A percentile compares a stretch with the other conserved stretches of the same genome.
Evolutionary conservation across 37 sponge, comb jelly and placozoan species (phyloP).

Genomic region (Amphimedon queenslandica): DNA sequence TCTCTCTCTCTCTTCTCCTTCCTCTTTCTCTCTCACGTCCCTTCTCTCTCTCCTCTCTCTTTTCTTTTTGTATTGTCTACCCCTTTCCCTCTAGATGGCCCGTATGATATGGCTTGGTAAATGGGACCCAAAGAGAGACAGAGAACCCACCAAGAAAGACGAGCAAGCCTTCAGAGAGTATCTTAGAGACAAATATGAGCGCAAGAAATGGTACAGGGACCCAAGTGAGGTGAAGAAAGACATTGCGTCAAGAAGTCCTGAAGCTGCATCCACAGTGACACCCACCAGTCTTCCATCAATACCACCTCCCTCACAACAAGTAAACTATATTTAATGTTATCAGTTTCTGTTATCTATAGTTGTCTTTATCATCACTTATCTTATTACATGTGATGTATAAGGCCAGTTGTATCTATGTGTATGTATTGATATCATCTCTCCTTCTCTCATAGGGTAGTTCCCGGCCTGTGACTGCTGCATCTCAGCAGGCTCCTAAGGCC

Average conservation of each 20-base stretch:
- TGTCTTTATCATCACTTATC: no score
- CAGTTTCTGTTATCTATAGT: no score
- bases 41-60: no score
- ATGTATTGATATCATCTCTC: no score
- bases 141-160: slow-evolving; percentile 65
- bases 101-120: slow-evolving; percentile 50
- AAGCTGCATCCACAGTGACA: slow-evolving; percentile 3
- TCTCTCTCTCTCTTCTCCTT: no score
- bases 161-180: slow-evolving; percentile 60
- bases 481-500: no score
- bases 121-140: slow-evolving; percentile 57
- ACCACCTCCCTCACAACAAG: neutral
- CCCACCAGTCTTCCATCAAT: slow-evolving; percentile 1
- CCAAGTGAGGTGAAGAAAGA: slow-evolving; percentile 30
- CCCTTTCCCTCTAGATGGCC: slow-evolving; percentile 25
- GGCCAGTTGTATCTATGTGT: neutral
- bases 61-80: neutral
- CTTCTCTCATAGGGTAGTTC: neutral
- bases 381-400: neutral
- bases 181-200: slow-evolving; percentile 76
- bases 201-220: slow-evolving; percentile 63
- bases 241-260: neutral
- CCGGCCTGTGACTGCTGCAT: neutral
- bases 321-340: no score
- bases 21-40: no score